Base-by-base conservation (phyloP, 2,797 vertebrate genomes). In the Ambastaia sidthimunki region DNA sequence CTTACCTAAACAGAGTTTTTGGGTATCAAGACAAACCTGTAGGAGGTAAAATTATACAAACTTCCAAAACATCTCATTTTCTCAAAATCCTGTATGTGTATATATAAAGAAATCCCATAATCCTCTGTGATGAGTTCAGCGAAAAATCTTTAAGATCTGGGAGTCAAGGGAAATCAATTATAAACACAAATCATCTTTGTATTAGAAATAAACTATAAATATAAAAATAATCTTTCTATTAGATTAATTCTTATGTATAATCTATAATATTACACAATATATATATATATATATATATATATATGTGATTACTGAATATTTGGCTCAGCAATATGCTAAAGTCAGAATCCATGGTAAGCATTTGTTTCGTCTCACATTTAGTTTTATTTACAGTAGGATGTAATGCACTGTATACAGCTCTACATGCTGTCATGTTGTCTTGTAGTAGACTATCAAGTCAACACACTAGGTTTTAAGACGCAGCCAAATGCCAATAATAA, bases 21-120 rank as follows among this genome's bases (percentile, higher is more conserved):
- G 13, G 3, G 52, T 41, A 59, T 25, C 4, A 2, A 16, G 16
- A 18, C 50, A 18, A n/a, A 31, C 41, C 41, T 44, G 28, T 28
- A 28, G 41, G 41, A 44, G 25, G n/a, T 65, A 13, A 66, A 65
- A 75, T 75, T 23, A 54, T 23, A 66, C n/a, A 7, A 18, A 37
- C 16, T 52, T 3, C 50, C 47, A 23, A 28, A 47, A 52, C 12
- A 44, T 44, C 41, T 44, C 10, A 37, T 44, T 44, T 44, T 44
- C 1, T 44, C 41, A 11, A 11, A 44, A 9, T 10, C 10, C 41
- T 44, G 41, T 10, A 44, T 11, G 41, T 37, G 19, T 2, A 41
- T 55, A 21, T 73, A n/a, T 60, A 25, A 25, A 13, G 13, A 0
- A n/a, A 66, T 5, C 16, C 9, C 2, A 15, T 25, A n/a, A 16